Percentiles rank a stretch among this genome's conserved stretches.
Evolutionary conservation across 30 jellyfish, hydroid and myxozoan genomes (phyloP).

Genomic region (Cassiopea andromeda): DNA sequence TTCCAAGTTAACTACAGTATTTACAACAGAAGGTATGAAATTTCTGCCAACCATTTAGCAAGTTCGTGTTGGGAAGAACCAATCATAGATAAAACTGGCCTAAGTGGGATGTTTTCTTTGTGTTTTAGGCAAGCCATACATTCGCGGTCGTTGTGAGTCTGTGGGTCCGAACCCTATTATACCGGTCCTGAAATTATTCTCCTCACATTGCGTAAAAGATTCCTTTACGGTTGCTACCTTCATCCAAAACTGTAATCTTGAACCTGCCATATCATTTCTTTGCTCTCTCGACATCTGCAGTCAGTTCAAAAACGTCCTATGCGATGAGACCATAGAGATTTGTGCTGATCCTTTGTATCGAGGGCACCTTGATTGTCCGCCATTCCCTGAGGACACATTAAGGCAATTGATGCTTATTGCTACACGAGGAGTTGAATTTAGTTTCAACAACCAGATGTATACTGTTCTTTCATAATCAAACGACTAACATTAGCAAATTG

Average conservation of each 20-base stretch:
- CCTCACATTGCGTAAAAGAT: neutral
- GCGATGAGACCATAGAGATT: neutral
- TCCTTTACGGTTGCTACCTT: neutral
- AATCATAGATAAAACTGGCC: too few species aligned
- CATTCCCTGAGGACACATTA: neutral
- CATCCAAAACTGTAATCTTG: neutral
- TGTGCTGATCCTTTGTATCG: neutral
- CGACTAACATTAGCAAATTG: too few species aligned
- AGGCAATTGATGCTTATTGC: neutral
- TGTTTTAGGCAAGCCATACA: too few species aligned
- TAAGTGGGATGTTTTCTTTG: too few species aligned
- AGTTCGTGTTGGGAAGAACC: too few species aligned
- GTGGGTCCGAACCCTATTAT: too few species aligned
- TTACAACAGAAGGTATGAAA: too few species aligned
- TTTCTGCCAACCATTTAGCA: too few species aligned
- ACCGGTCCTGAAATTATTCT: neutral
- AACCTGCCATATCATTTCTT: neutral
- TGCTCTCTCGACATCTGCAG: neutral
- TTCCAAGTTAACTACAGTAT: too few species aligned
- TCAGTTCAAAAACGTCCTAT: neutral
- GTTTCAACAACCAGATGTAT: conserved; percentile 12
- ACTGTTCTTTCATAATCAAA: too few species aligned
- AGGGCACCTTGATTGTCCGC: neutral
- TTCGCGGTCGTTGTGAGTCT: too few species aligned
- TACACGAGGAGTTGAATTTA: conserved; percentile 6